Conservation (phyloP, 2,113 vertebrate species). For the Megaceryle maxima region DNA sequence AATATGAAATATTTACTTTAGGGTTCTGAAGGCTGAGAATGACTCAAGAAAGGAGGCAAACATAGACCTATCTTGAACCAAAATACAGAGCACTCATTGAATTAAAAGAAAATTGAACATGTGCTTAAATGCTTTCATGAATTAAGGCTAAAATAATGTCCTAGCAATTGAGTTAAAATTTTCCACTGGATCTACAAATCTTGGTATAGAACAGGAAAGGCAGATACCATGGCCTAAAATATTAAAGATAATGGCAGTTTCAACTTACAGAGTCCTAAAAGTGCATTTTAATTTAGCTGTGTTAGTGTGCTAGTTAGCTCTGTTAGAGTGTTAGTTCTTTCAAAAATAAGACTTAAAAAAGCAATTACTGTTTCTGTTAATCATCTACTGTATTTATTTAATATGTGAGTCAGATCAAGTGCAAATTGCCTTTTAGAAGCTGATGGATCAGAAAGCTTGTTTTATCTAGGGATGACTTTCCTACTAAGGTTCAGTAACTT, state of each 20-base stretch:
- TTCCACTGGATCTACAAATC: not conserved
- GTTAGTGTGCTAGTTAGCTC: too few species aligned
- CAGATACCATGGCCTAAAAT: not conserved
- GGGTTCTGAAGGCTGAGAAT: not conserved
- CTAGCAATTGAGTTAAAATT: not conserved
- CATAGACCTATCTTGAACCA: not conserved
- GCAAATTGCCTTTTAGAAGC: conserved; percentile 20
- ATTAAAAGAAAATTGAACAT: not conserved
- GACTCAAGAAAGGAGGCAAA: not conserved
- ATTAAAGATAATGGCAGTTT: not conserved
- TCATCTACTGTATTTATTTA: conserved; percentile 28
- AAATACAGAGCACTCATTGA: not conserved
- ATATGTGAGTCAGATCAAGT: conserved; percentile 18
- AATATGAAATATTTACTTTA: not conserved
- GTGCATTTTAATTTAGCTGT: not conserved
- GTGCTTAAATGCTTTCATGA: not conserved
- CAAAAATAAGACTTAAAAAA: not conserved
- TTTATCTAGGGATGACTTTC: conserved; percentile 8
- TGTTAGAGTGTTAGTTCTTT: not conserved
- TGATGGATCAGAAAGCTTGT: conserved; percentile 30
- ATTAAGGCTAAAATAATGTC: not conserved
- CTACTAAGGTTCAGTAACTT: not conserved
- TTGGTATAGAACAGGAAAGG: not conserved
- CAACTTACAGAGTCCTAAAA: not conserved
- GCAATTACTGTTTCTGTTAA: conserved; percentile 11